phyloP scores from a whole-genome alignment of 2,797 vertebrate species.

The Sebastes cheni region DNA sequence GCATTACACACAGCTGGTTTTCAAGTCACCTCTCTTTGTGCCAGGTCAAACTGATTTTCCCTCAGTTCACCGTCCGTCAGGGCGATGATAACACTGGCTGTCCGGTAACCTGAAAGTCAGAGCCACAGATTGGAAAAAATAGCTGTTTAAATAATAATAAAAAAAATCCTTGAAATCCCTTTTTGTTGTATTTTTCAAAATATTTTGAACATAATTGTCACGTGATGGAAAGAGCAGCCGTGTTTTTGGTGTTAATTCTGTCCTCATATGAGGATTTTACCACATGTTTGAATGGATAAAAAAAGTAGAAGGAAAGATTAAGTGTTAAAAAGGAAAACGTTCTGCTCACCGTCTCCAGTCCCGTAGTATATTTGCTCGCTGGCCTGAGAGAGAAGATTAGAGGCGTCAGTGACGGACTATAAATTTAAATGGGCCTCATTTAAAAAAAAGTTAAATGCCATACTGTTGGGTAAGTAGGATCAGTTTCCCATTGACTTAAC shows the following conservation, averaged over 20 bases:
- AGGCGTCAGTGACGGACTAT: conserved; percentile 40
- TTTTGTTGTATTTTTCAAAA: background rate
- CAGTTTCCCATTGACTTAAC: conserved; percentile 27
- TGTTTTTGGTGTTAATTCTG: conserved; percentile 12
- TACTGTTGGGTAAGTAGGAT: background rate
- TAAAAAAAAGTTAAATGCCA: background rate
- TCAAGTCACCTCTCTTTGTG: conserved; percentile 86
- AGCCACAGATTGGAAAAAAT: background rate
- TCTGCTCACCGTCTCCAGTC: conserved; percentile 89
- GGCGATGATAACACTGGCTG: conserved; percentile 97
- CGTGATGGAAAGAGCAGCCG: conserved; percentile 6
- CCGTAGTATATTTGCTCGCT: conserved; percentile 98
- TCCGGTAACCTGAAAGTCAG: conserved; percentile 87
- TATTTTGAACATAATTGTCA: background rate
- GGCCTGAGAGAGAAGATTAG: conserved; percentile 82
- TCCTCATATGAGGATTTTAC: background rate
- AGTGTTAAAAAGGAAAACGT: conserved; percentile 32
- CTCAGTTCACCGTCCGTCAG: conserved; percentile 96
- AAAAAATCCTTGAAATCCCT: background rate
- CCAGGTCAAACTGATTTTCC: conserved; percentile 93
- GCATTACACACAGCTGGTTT: background rate
- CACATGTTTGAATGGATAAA: conserved; percentile 7
- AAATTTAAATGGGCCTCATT: conserved; percentile 35
- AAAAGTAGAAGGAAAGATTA: conserved; percentile 24
- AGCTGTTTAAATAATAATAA: background rate